A percentile compares a stretch with the other conserved stretches of the same genome.
These are phyloP conservation scores for Zaprionus davidi DNA, from an alignment of 1,140 invertebrate species.

Conservation along the genomic window DNA sequence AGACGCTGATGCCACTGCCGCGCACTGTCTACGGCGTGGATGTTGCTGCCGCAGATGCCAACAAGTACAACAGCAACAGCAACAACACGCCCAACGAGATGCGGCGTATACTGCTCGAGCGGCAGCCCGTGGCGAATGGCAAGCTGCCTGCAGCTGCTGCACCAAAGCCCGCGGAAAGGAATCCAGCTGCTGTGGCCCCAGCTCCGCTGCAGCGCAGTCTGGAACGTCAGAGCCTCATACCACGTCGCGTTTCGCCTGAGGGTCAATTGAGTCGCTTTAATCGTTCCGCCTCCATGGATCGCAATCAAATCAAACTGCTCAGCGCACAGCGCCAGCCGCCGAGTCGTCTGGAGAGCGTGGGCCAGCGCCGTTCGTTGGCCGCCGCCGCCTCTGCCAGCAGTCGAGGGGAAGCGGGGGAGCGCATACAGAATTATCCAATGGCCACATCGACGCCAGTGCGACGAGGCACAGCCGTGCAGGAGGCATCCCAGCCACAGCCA, in stretches of 20 bases:
- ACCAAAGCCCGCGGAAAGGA: background rate
- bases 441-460: conserved; percentile 51
- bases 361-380: conserved; percentile 44
- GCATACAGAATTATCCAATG: conserved; percentile 16
- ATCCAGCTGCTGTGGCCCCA: background rate
- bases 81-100: conserved; percentile 36
- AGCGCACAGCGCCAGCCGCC: background rate
- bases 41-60: too few species aligned
- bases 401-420: background rate
- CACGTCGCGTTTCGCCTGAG: conserved; percentile 59
- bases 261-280: conserved; percentile 40
- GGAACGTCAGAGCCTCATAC: conserved; percentile 72
- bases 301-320: conserved; percentile 57
- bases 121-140: background rate
- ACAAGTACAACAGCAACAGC: conserved; percentile 36
- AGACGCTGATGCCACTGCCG: conserved; percentile 38
- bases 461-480: conserved; percentile 1
- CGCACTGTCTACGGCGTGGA: conserved; percentile 23
- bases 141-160: background rate
- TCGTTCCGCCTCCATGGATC: conserved; percentile 69
- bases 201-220: conserved; percentile 37
- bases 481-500: background rate
- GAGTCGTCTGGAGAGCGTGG: conserved; percentile 28
- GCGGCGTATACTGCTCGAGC: conserved; percentile 71
- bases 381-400: background rate